These are phyloP conservation scores for Lamprologus speciosus DNA, from an alignment of 2,113 vertebrate genomes.

Conservation along the genomic window DNA sequence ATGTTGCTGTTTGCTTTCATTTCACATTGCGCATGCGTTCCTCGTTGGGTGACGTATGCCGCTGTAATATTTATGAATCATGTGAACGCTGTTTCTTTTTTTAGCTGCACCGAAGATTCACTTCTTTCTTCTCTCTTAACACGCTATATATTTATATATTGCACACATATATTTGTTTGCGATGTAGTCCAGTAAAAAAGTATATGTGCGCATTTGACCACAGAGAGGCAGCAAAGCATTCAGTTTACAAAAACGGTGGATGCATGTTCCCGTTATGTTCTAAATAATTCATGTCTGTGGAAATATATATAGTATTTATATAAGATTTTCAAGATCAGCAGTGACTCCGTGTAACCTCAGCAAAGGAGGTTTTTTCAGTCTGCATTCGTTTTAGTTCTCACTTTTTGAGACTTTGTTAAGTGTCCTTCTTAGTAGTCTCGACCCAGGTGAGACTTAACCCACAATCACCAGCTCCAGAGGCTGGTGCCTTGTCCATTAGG, in stretches of 20 bases:
- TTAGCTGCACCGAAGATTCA: neutral
- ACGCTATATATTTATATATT: neutral
- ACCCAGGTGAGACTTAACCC: slow-evolving; percentile 96
- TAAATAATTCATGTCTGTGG: neutral
- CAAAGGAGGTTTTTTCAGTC: neutral
- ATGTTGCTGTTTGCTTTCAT: neutral
- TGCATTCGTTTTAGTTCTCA: neutral
- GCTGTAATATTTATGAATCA: neutral
- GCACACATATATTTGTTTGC: neutral
- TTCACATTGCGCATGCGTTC: slow-evolving; percentile 36
- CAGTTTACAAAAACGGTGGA: neutral
- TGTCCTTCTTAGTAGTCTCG: neutral
- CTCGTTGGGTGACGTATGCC: neutral
- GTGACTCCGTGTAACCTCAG: neutral
- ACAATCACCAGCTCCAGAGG: slow-evolving; percentile 96
- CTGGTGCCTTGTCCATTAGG: slow-evolving; percentile 98
- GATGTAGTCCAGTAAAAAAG: neutral
- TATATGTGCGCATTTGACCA: neutral
- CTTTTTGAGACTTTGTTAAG: neutral
- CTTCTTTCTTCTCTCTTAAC: neutral
- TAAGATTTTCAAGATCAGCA: neutral
- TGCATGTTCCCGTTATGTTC: neutral
- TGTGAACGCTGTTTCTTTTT: neutral
- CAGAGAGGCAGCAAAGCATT: slow-evolving; percentile 39
- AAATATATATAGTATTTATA: neutral